Base-by-base conservation (phyloP, 2,888 invertebrate species). In the Melinopterus prodromus region DNA sequence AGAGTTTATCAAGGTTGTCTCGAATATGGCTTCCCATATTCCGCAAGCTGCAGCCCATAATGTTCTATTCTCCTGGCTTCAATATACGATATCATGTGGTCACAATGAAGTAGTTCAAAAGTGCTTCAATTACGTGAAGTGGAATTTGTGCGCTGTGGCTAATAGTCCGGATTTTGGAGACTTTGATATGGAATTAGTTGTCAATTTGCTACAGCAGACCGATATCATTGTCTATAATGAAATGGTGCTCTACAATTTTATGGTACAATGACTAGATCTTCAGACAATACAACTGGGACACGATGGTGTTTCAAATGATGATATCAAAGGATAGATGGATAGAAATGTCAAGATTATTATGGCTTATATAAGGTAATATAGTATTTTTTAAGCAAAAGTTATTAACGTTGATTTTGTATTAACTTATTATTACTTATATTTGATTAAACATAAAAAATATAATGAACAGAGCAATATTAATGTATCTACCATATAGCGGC, bases 191-290 rank as follows among this genome's bases (percentile, higher is more conserved):
- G 96, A 97, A 83, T 92, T 95, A 69, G 90, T 98, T 81, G 91
- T 95, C 71, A 91, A 92, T 77, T 90, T 98, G 84, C 89, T 98
- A 84, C 94, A 95, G 87, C 95, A 97, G 88, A 96, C 95, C 86
- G 97, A 97, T 89, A 90, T 98, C 12, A 97, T 98, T 70, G 92
- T 98, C 80, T 93, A 94, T 86, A 97, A 97, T 89, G 98, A 98
- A 92, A 95, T 95, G 91, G 93, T 93, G 74, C 90, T 98, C 7
- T 98, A 95, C 88, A 94, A 94, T 77, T 94, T 94, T 86, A 92
- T 96, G 71, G 94, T 94, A 80, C 92, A 92, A 14, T 98, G 98
- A 98, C 88, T 98, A 81, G 91, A 93, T 81, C 91, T 93, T 84
- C 96, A 97, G 85, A 92, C 92, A 82, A 91, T 92, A 77, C 90